These are phyloP conservation scores for Malurus leucopterus DNA, from an alignment of 2,797 vertebrate genomes.

Conservation along the genomic window DNA sequence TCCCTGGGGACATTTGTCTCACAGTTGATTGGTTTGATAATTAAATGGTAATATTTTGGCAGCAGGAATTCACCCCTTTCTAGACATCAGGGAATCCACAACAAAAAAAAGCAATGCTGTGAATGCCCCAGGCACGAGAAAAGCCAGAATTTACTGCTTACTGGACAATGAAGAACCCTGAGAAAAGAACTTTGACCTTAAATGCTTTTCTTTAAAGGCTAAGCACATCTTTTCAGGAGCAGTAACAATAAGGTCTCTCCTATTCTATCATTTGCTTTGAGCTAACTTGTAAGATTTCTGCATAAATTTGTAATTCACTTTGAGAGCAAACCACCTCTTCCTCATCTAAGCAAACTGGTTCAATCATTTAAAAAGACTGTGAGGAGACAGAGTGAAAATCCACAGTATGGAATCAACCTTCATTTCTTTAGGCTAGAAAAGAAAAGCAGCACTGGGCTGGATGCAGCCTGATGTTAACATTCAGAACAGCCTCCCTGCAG, in stretches of 20 bases:
- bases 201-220: background rate
- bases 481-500: background rate
- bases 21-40: slow-evolving; percentile 39
- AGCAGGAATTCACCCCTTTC: background rate
- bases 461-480: background rate
- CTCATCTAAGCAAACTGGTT: background rate
- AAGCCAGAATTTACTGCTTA: slow-evolving; percentile 22
- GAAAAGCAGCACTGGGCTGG: background rate
- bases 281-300: background rate
- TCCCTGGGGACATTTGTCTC: slow-evolving; percentile 32
- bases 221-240: background rate
- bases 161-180: background rate
- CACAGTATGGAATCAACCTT: background rate
- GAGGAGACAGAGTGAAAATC: background rate
- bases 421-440: background rate
- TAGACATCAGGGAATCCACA: slow-evolving; percentile 34
- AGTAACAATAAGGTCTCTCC: background rate
- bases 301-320: background rate
- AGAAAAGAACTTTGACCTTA: slow-evolving; percentile 12
- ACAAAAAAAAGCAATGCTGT: background rate
- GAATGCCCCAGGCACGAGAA: slow-evolving; percentile 3
- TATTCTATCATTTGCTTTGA: background rate
- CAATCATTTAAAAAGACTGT: background rate
- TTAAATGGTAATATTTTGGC: slow-evolving; percentile 48
- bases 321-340: background rate